Evolutionary conservation across 37 sponge, comb jelly and placozoan genomes (phyloP).

Genomic region (Cliona cf. orientalis): DNA sequence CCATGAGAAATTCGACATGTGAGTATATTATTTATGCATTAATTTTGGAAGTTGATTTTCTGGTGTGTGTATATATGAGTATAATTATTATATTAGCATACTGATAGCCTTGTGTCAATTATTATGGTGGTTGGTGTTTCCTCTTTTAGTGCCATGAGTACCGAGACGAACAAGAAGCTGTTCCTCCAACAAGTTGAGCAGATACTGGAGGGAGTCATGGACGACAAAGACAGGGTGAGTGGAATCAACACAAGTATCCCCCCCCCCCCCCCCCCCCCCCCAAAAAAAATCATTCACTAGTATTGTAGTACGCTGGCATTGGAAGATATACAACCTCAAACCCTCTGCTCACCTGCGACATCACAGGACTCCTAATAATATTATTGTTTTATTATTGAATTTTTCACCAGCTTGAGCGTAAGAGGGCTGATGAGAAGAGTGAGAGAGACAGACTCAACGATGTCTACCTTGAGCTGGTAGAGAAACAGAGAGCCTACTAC

Average conservation of each 20-base stretch:
- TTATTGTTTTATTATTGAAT: no score
- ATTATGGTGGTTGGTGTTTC: neutral
- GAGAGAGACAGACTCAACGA: constrained; percentile 77
- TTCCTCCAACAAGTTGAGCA: constrained; percentile 89
- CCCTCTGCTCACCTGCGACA: neutral
- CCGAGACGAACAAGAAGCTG: constrained; percentile 78
- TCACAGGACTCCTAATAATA: neutral
- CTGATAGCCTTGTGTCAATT: no score
- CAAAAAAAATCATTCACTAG: no score
- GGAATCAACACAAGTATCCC: neutral
- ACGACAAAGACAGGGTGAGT: constrained; percentile 83
- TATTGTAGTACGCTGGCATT: neutral
- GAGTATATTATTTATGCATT: no score
- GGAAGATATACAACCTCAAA: neutral
- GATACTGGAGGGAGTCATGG: constrained; percentile 81
- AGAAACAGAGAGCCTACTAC: constrained; percentile 89
- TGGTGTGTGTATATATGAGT: no score
- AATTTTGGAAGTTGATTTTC: no score
- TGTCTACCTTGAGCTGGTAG: constrained; percentile 82
- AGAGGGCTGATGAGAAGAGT: constrained; percentile 71
- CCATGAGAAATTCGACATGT: constrained; percentile 96
- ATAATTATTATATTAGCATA: constrained; percentile 24
- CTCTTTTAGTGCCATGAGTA: constrained; percentile 67
- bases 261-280: no score
- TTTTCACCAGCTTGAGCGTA: constrained; percentile 69